phyloP scores from a whole-genome alignment of 2,113 vertebrate genomes.

The Nycticorax nycticorax region DNA sequence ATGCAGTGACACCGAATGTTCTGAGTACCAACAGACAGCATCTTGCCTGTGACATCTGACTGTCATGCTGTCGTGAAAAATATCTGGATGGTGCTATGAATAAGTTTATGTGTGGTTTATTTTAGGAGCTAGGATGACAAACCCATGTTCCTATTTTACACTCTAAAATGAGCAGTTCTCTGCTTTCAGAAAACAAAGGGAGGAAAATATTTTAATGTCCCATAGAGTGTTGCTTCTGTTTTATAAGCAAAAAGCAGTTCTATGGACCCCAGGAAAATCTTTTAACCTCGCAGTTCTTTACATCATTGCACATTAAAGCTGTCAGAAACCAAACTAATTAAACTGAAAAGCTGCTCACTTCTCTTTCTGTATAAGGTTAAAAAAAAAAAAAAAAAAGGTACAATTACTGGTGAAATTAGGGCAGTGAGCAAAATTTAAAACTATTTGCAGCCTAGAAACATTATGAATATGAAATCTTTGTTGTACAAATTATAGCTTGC shows the following conservation, averaged over 20 bases:
- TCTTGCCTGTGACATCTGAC: slow-evolving; percentile 39
- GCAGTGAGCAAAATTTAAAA: slow-evolving; percentile 15
- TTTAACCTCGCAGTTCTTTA: slow-evolving; percentile 58
- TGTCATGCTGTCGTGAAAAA: slow-evolving; percentile 16
- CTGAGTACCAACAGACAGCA: not conserved
- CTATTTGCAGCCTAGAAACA: not conserved
- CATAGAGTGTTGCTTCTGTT: not conserved
- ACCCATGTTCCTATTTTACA: not conserved
- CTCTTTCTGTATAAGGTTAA: not conserved
- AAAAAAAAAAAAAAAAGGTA: not conserved
- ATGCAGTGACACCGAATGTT: not conserved
- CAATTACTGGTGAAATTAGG: slow-evolving; percentile 16
- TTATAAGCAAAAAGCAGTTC: not conserved
- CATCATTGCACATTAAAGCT: not conserved
- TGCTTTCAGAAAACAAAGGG: not conserved
- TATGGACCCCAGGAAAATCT: slow-evolving; percentile 36
- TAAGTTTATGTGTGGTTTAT: not conserved
- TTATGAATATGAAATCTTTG: slow-evolving; percentile 13
- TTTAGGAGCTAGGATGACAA: slow-evolving; percentile 26
- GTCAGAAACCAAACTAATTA: slow-evolving; percentile 48
- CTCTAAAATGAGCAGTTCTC: not conserved
- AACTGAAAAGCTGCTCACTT: slow-evolving; percentile 4
- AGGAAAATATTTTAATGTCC: not conserved
- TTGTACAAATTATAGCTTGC: slow-evolving; percentile 12
- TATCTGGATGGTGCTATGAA: not conserved